A percentile compares a stretch with the other conserved stretches of the same genome.
Conservation (phyloP, 2,797 vertebrate genomes). For the Acanthopagrus latus region DNA sequence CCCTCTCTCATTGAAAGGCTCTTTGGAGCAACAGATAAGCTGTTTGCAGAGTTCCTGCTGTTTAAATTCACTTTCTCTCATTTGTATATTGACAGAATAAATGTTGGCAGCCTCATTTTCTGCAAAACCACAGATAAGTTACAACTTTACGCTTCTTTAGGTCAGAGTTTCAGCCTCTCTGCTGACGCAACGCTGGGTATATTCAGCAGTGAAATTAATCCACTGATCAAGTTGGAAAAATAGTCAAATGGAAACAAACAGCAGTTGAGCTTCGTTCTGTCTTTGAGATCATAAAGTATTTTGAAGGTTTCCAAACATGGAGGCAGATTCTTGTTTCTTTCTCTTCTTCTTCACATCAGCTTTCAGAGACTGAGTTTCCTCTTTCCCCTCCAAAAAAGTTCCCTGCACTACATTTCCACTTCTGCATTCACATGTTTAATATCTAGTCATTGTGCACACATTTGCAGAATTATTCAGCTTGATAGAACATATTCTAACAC, state of each 20-base stretch:
- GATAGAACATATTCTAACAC: not conserved
- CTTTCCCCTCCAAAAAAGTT: not conserved
- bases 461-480: not conserved
- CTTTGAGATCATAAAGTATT: not conserved
- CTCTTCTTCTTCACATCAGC: not conserved
- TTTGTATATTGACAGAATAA: not conserved
- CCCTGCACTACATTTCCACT: not conserved
- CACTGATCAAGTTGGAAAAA: not conserved
- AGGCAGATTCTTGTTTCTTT: conserved; percentile 1
- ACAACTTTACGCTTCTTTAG: too few species aligned
- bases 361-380: not conserved
- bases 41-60: not conserved
- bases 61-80: conserved; percentile 11
- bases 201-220: not conserved
- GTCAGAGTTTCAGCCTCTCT: too few species aligned
- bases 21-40: conserved; percentile 21
- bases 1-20: conserved; percentile 10
- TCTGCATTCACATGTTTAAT: not conserved
- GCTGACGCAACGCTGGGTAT: too few species aligned
- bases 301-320: not conserved
- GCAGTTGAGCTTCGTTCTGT: not conserved
- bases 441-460: not conserved
- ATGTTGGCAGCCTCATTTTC: too few species aligned
- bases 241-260: not conserved
- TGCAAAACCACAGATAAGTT: too few species aligned